Evolutionary conservation across 2,888 invertebrate species (phyloP).

Genomic region (Choristoneura rosaceana): DNA sequence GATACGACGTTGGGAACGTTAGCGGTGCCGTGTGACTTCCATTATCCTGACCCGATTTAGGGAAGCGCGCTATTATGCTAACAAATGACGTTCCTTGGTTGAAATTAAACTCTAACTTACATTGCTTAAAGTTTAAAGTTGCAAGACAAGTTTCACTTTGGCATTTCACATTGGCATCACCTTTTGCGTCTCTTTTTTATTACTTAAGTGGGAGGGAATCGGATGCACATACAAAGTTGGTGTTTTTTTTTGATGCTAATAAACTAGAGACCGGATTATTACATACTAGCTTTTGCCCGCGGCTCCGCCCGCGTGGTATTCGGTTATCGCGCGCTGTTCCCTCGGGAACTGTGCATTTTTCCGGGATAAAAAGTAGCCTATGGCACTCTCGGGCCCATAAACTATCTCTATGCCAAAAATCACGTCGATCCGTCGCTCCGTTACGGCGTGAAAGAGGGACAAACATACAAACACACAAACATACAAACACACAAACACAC

Average conservation of each 20-base stretch:
- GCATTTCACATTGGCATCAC: background rate
- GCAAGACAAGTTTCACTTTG: background rate
- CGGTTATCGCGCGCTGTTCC: no score
- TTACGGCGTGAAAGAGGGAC: no score
- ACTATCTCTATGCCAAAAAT: no score
- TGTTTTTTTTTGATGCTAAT: background rate
- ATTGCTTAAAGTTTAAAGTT: slow-evolving; percentile 13
- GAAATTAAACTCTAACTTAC: slow-evolving; percentile 19
- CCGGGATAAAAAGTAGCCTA: no score
- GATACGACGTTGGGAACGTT: background rate
- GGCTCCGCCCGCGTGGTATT: no score
- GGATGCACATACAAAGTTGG: background rate
- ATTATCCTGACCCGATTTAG: slow-evolving; percentile 35
- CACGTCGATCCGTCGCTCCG: no score
- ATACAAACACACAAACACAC: no score
- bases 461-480: no score
- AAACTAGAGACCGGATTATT: background rate
- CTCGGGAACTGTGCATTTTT: no score
- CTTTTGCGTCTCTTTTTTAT: background rate
- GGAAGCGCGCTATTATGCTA: slow-evolving; percentile 32
- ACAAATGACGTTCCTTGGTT: slow-evolving; percentile 12
- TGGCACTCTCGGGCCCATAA: no score
- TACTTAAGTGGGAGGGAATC: background rate
- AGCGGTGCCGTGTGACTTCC: background rate
- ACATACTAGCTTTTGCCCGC: no score